Base-by-base conservation (phyloP, 2,797 vertebrate species). In the Mormyrus hasselquistii region DNA sequence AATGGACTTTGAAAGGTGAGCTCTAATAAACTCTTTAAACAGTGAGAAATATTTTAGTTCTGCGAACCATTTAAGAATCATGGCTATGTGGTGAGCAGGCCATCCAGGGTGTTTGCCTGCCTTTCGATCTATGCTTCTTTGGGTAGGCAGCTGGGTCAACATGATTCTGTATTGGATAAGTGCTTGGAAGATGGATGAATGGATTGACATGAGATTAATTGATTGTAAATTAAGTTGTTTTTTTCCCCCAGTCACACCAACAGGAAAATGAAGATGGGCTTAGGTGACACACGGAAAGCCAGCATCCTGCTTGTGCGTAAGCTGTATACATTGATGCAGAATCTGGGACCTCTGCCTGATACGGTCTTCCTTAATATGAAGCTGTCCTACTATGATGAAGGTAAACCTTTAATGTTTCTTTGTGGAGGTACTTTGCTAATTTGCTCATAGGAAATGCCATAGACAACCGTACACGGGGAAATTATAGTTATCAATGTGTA, bases 251-350 rank as follows among this genome's bases (percentile, higher is more conserved):
- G 92, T 91, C 93, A 90, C 88, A 91, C 50, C 89, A 91, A 89
- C 38, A 91, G 90, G 57, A 92, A 90, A 49, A 44, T 93, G 5
- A 91, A 88, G 0, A 86, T 96, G 93, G 91, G 91, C 1, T 95
- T 94, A 87, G 93, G 93, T n/a, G 96, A 97, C 93, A 97, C 96
- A 0, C 98, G 95, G 96, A 98, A 95, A 93, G 97, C 97, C 57
- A 98, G 97, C 90, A 94, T 98, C 94, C 94, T 99, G 89, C 95
- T 99, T 89, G 96, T 99, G 91, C 96, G 98, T 91, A 99, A 99
- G 94, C 97, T 99, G 69, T 99, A 97, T 91, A 89, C 97, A 0
- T 95, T 99, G 89, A 98, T 99, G 97, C 98, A 99, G 92, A 97
- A 97, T 93, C 95, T 99, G 86, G 96, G 96, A 19, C 97, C 98